phyloP scores from a whole-genome alignment of 1,140 invertebrate species.

The Pemphigus obesinymphae region DNA sequence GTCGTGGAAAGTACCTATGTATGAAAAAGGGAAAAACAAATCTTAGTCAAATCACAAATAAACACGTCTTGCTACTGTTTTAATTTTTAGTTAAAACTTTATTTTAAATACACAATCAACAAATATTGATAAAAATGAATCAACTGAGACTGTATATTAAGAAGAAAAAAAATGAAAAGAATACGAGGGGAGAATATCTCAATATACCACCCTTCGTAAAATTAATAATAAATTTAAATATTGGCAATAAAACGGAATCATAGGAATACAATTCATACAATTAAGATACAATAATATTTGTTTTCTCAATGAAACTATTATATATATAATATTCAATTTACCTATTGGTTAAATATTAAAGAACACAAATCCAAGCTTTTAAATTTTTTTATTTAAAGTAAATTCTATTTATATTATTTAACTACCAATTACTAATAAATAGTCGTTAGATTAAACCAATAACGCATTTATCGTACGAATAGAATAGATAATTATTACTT shows the following conservation, averaged over 20 bases:
- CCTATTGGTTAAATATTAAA: too few relatives aligned
- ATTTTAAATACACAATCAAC: not conserved
- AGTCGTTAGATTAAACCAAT: too few relatives aligned
- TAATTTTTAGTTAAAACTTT: slow-evolving; percentile 5
- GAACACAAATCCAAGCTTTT: too few relatives aligned
- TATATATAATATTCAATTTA: too few relatives aligned
- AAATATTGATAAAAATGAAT: slow-evolving; percentile 7
- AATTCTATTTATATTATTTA: too few relatives aligned
- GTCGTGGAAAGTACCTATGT: not conserved
- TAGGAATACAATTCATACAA: not conserved
- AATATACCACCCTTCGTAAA: not conserved
- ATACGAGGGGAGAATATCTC: not conserved
- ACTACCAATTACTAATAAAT: too few relatives aligned
- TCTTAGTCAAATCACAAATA: not conserved
- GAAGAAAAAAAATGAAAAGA: not conserved
- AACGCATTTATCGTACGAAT: too few relatives aligned
- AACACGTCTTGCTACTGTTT: not conserved
- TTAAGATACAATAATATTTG: not conserved
- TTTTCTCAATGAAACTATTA: not conserved
- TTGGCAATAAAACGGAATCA: not conserved
- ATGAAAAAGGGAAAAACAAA: not conserved
- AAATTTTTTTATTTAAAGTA: too few relatives aligned
- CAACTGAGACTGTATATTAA: not conserved
- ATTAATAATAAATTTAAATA: not conserved
- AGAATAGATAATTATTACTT: too few relatives aligned